Percentiles rank a stretch among this genome's conserved stretches.
Evolutionary conservation across 1,140 invertebrate species (phyloP).

Genomic region (Caenorhabditis inopinata): DNA sequence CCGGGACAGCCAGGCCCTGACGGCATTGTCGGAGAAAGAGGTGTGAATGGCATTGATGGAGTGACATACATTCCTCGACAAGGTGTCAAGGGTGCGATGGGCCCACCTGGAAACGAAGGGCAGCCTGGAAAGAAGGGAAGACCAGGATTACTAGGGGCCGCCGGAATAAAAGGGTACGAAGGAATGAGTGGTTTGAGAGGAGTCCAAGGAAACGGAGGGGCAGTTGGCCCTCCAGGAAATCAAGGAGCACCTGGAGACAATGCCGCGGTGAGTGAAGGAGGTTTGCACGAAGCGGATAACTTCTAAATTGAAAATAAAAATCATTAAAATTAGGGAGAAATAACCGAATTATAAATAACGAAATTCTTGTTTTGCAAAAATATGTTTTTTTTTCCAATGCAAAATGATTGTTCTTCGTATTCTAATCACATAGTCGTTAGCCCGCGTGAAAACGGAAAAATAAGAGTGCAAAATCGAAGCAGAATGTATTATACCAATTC

Average conservation of each 20-base stretch:
- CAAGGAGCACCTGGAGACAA: not conserved
- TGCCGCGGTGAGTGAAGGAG: constrained; percentile 18
- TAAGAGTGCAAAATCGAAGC: no score
- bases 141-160: not conserved
- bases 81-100: constrained; percentile 18
- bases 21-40: constrained; percentile 1
- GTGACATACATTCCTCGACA: not conserved
- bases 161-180: constrained; percentile 2
- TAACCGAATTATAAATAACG: no score
- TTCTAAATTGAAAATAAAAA: no score
- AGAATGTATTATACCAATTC: no score
- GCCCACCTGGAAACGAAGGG: constrained; percentile 21
- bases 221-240: not conserved
- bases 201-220: not conserved
- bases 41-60: constrained; percentile 16
- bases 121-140: constrained; percentile 22
- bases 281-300: no score
- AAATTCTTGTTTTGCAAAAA: no score
- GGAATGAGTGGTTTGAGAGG: constrained; percentile 25
- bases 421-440: no score
- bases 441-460: no score
- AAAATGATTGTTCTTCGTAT: no score
- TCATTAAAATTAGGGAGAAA: no score
- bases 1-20: constrained; percentile 30
- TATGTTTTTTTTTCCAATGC: no score